Percentiles rank a stretch among this genome's conserved stretches.
Conservation (phyloP, 92 coral and sea anemone genomes). For the Heliopora coerulea region DNA sequence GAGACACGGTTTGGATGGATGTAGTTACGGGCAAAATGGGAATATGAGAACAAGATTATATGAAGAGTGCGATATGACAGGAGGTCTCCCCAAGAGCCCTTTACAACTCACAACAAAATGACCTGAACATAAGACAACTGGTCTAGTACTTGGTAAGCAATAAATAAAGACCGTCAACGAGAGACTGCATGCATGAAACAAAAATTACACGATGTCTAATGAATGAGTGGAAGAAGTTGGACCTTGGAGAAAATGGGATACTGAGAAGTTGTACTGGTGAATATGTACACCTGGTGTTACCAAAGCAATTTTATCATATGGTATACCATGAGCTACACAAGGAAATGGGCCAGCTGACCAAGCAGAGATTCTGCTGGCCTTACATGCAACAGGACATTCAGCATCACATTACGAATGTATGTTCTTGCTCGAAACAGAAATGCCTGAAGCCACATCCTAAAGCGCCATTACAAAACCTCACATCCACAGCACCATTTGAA, state of each 20-base stretch:
- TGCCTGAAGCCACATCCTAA: constrained; percentile 31
- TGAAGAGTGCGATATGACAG: constrained; percentile 7
- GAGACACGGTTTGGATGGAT: constrained; percentile 12
- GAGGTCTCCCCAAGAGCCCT: constrained; percentile 3
- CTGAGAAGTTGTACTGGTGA: constrained; percentile 54
- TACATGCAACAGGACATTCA: constrained; percentile 50
- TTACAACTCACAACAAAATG: constrained; percentile 31
- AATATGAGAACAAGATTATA: neutral
- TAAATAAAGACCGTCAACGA: constrained; percentile 9
- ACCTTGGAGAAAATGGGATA: constrained; percentile 52
- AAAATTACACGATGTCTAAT: constrained; percentile 46
- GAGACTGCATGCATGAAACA: constrained; percentile 41
- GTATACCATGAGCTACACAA: constrained; percentile 59
- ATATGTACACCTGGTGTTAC: constrained; percentile 50
- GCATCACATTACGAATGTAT: constrained; percentile 42
- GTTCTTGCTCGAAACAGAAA: constrained; percentile 39
- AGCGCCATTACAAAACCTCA: constrained; percentile 48
- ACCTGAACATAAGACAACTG: constrained; percentile 24
- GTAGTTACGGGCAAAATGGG: constrained; percentile 7
- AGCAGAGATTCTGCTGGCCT: constrained; percentile 55
- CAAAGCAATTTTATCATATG: constrained; percentile 35
- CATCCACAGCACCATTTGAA: constrained; percentile 43
- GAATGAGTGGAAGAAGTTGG: constrained; percentile 57
- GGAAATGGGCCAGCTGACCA: constrained; percentile 58
- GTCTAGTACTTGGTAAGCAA: constrained; percentile 17